Base-by-base conservation (phyloP, 1,140 invertebrate genomes). In the Fopius arisanus region DNA sequence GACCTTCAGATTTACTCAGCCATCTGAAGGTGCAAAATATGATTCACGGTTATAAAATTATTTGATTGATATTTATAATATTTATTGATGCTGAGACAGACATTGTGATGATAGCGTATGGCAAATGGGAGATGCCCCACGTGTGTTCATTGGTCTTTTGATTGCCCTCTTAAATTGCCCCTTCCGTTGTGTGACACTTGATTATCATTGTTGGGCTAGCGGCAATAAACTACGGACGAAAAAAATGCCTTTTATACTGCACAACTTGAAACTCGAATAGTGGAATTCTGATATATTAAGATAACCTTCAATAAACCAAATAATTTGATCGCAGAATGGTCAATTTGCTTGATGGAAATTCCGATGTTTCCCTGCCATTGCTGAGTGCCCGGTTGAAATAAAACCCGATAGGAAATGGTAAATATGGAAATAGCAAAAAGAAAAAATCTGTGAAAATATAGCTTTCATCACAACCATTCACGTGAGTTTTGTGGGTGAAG, bases 91-190 rank as follows among this genome's bases (percentile, higher is more conserved):
- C 2, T n/a, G 14, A 16, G 43, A 16, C 43, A 48, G 43, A 16
- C 16, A 48, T 48, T n/a, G 43, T 16, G 43, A 48, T 48, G 43
- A 48, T 48, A 48, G 16, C 43, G 16, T 14, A 48, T 48, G 43
- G 7, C 14, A 48, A 2, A 48, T 37, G 7, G n/a, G 33, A 37
- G 5, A 37, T 37, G 16, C 43, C 9, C 43, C 43, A 48, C 43
- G 43, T 48, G 43, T 48, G n/a, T 48, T 48, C 43, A 48, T 48
- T 48, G 43, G 43, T n/a, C 43, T 48, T 48, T 48, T 48, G 43
- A 48, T 48, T 19, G 9, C 43, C 43, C 43, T 16, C 43, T 14
- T 48, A 16, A 48, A 48, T 48, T 48, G 43, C 16, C 43, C 43
- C 43, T 48, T 48, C 43, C 43, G 43, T 48, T 48, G 16, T 48